Base-by-base conservation (phyloP, 1,140 invertebrate species). In the Paracyclopina nana region DNA sequence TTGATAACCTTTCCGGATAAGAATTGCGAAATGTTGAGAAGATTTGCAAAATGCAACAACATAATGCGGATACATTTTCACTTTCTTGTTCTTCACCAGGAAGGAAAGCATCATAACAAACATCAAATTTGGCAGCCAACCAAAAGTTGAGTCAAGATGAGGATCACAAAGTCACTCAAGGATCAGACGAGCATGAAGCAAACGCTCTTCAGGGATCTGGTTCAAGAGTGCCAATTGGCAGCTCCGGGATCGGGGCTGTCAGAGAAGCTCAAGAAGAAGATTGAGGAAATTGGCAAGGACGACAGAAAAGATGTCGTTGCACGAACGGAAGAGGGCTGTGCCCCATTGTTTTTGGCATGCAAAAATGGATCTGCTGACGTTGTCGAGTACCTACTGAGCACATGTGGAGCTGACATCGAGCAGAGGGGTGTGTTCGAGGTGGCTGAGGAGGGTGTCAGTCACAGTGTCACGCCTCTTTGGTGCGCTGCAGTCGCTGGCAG, bases 401-500 rank as follows among this genome's bases (percentile, higher is more conserved):
- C 62, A 27, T 68, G 66, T 55, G 54, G 53, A 42, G 65, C 65
- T 1, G 61, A 67, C 53, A 54, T 65, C 14, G 65, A 68, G 45
- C 59, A 61, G 53, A 56, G 55, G 34, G 65, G 66, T 16, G 57
- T 65, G 4, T 66, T 62, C 51, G 58, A 60, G 52, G 59, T 60
- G 6, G 50, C 50, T 3, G 59, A 63, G 26, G 58, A 64, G 42
- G 55, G 55, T 40, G 59, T 65, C 8, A 56, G 59, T n/a, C 64
- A 67, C 55, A 54, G 57, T 40, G 62, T 67, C 4, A 63, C 64
- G 1, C 65, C 65, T 9, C 52, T 68, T 24, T 68, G 65, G 66
- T 66, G 63, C 57, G 63, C 65, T 26, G 58, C 67, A 11, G 65
- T 68, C 3, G 60, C 63, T 6, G 63, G 65, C 34, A 59, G 64